Conservation (phyloP, 2,113 vertebrate species). For the Canis aureus region DNA sequence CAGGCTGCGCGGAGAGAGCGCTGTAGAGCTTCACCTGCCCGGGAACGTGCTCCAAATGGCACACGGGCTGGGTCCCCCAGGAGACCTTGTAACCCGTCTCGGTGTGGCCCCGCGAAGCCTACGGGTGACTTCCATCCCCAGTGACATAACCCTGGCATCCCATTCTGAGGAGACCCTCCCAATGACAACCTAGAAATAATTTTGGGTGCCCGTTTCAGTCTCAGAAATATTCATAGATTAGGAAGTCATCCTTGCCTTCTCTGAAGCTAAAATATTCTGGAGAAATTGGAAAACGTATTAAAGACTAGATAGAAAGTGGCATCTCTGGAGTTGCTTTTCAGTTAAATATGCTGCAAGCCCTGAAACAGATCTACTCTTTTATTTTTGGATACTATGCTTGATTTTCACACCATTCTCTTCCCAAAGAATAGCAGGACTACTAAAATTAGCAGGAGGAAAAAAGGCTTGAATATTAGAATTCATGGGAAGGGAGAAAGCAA, state of each 20-base stretch:
- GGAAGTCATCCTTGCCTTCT: constrained; percentile 63
- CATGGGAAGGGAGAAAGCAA: constrained; percentile 48
- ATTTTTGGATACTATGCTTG: constrained; percentile 79
- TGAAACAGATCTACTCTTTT: constrained; percentile 77
- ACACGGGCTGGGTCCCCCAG: not conserved
- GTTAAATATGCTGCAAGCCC: constrained; percentile 39
- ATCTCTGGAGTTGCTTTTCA: constrained; percentile 60
- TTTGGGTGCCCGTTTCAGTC: not conserved
- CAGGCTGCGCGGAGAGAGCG: not conserved
- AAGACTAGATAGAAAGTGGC: constrained; percentile 38
- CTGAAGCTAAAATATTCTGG: constrained; percentile 69
- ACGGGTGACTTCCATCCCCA: not conserved
- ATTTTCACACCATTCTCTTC: constrained; percentile 82
- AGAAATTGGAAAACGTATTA: constrained; percentile 28
- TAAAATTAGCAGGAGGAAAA: constrained; percentile 78
- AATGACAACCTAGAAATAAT: not conserved
- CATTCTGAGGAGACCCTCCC: not conserved
- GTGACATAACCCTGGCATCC: not conserved
- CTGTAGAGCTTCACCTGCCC: not conserved
- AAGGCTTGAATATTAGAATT: constrained; percentile 72
- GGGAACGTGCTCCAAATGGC: not conserved
- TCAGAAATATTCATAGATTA: constrained; percentile 33
- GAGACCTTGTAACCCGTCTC: not conserved
- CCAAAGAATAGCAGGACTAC: constrained; percentile 81
- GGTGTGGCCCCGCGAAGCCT: fast-evolving